Evolutionary conservation across 2,113 vertebrate species (phyloP), one percentile per base, ranked within the genome.

Genomic region (Pogonocichla stellata): DNA sequence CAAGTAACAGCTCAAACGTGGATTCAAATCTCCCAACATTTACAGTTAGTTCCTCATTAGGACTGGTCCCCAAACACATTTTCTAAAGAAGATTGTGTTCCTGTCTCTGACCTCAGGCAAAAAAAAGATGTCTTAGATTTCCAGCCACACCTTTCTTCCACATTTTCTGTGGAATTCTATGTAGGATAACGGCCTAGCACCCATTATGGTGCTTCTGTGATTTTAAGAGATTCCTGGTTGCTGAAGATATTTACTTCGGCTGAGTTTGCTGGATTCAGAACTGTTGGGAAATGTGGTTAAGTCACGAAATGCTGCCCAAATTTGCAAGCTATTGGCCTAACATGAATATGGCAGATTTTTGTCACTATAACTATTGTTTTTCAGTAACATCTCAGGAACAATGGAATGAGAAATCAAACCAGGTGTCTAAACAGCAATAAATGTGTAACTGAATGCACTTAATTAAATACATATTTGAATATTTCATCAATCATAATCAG

Each of bases 1-100:
- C 8, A 2, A 75, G n/a, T 9, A 72, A 85, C 20, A 67, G 36
- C 25, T 36, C 23, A 58, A 71, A 79, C 0, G 0, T 5, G 8
- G 54, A 53, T 40, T 77, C 34, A 33, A 31, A 36, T 26, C 20
- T 48, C 60, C 51, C 36, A 58, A 13, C 29, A 74, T 31, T 57
- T 62, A 40, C 6, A 9, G 23, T n/a, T 38, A 64, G 6, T 10
- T 90, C 22, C 11, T 3, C 61, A 47, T 58, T 43, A 51, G 5
- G 5, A 23, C 4, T 83, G 40, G 48, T 40, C 22, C 9, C 14
- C 48, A 79, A 88, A 90, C 17, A 54, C 25, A 43, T 50, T 23
- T 82, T 47, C 48, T 6, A 1, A 56, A 90, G 17, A n/a, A 81
- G 31, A 24, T 3, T 74, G 26, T 51, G 26, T 51, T 51, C 26